Evolutionary conservation across 2,797 vertebrate species (phyloP).

Genomic region (Setipinna tenuifilis): DNA sequence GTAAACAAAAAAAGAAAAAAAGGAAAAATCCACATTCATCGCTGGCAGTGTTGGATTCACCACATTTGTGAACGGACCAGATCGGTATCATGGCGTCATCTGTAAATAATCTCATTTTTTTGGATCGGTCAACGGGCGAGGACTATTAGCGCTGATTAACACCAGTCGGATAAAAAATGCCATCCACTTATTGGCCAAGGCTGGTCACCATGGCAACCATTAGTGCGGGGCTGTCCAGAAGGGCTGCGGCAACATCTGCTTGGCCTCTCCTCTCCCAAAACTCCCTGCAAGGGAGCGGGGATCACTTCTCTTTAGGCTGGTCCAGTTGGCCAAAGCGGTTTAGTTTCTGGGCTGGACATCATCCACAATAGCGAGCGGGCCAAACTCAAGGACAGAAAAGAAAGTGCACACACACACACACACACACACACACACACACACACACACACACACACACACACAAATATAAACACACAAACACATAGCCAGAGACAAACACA

Average conservation of each 20-base stretch:
- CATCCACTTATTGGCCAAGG: slow-evolving; percentile 44
- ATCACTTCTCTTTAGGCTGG: slow-evolving; percentile 42
- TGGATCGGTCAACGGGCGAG: slow-evolving; percentile 35
- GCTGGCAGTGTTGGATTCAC: not conserved
- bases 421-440: not conserved
- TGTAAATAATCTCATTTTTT: slow-evolving; percentile 30
- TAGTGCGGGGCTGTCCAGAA: slow-evolving; percentile 45
- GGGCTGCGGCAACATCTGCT: slow-evolving; percentile 56
- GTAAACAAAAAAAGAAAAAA: too few relatives aligned
- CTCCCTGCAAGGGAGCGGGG: slow-evolving; percentile 43
- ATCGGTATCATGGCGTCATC: not conserved
- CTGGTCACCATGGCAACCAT: slow-evolving; percentile 56
- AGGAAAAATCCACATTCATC: too few relatives aligned
- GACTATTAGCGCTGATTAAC: slow-evolving; percentile 28
- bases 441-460: not conserved
- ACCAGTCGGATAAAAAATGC: not conserved
- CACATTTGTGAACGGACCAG: not conserved
- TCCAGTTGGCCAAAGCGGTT: slow-evolving; percentile 19
- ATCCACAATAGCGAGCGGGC: slow-evolving; percentile 30
- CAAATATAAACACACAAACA: not conserved
- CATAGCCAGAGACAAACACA: not conserved
- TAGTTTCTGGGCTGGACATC: not conserved
- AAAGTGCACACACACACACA: not conserved
- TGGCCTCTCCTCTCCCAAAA: slow-evolving; percentile 49
- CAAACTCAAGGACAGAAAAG: slow-evolving; percentile 40